Base-by-base conservation (phyloP, 1,140 invertebrate species). In the Cyphomyrmex costatus region DNA sequence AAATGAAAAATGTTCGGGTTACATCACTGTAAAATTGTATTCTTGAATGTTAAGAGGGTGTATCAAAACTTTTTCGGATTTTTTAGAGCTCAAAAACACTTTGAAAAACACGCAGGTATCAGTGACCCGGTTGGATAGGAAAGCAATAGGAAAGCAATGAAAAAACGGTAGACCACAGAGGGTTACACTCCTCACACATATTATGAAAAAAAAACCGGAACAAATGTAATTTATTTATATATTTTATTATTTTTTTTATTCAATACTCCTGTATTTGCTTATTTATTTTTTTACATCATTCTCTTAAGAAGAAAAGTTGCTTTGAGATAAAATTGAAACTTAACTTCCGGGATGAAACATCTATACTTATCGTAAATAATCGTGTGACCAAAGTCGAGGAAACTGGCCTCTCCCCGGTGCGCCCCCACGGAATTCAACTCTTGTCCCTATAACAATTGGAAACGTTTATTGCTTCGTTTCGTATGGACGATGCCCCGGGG, bases 391-490 rank as follows among this genome's bases (percentile, higher is more conserved):
- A 83, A 73, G 68, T 83, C 66, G 53, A 33, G 77, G 46, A 68
- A 80, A 24, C 46, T 36, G 30, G 30, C 46, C 30, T 49, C 24
- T 78, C 65, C 30, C 42, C 42, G 56, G 7, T n/a, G 16, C 12
- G 27, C 49, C 82, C 42, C 24, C 10, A 7, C 3, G 36, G 65
- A 84, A 79, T 87, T 70, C 46, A 66, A 33, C 46, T 80, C 61
- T 53, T 78, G 58, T 70, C 36, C 60, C 60, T 86, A 56, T 87
- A 79, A 90, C 73, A 84, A 89, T 90, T 66, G 87, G 60, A 80
- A 89, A 83, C 78, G 88, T 87, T 90, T 90, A 89, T 89, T 84
- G 74, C 74, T 76, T 66, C 77, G 73, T 86, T 89, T 73, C 84
- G 76, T 71, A 46, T 33, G 49, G 33, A 84, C 77, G 77, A 83